Evolutionary conservation across 2,797 vertebrate species (phyloP).

Genomic region (Ceryle rudis): DNA sequence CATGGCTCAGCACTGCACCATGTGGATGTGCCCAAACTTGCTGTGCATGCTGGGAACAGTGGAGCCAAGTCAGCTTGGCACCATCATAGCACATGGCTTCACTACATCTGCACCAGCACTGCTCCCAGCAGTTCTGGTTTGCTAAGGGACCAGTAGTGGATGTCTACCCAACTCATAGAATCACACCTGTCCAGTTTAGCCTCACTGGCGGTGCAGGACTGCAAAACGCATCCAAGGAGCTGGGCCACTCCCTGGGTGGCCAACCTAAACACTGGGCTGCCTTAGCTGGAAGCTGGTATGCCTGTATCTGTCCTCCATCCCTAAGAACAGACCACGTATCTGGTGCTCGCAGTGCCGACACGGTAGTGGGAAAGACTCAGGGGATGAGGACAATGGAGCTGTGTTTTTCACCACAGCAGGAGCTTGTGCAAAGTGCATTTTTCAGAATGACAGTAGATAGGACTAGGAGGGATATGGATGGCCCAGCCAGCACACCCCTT

Average conservation of each 20-base stretch:
- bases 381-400: not conserved
- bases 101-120: accelerated
- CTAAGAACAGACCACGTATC: accelerated
- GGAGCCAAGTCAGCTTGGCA: not conserved
- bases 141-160: not conserved
- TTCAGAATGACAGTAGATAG: not conserved
- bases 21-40: not conserved
- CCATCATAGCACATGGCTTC: accelerated
- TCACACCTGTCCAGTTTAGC: not conserved
- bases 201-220: not conserved
- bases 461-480: not conserved
- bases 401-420: not conserved
- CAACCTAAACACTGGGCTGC: not conserved
- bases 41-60: accelerated
- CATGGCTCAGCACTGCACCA: not conserved
- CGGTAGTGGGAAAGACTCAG: not conserved
- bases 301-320: accelerated
- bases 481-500: not conserved
- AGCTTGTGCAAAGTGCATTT: not conserved
- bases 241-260: not conserved
- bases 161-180: not conserved
- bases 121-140: not conserved
- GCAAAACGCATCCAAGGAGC: not conserved
- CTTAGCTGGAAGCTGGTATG: not conserved
- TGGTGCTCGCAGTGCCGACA: accelerated